Evolutionary conservation across 2,113 vertebrate genomes (phyloP).

Genomic region (Sebastes schlegelii): DNA sequence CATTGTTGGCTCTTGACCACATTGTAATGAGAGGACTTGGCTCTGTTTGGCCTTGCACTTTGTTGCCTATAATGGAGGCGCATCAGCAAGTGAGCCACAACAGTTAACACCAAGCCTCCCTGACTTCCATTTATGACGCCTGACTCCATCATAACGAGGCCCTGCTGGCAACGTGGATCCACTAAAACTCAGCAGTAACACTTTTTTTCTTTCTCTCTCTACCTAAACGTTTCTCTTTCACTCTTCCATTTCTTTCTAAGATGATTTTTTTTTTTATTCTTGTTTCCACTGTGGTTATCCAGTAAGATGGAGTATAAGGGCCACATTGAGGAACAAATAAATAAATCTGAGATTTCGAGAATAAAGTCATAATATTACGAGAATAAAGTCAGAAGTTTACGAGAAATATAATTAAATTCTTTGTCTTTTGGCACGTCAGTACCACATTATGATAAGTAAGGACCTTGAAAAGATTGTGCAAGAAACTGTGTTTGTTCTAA

Average conservation of each 20-base stretch:
- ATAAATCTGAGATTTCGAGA: too few species aligned
- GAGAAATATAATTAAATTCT: too few species aligned
- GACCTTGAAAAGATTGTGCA: too few species aligned
- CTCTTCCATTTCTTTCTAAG: not conserved
- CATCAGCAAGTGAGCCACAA: slow-evolving; percentile 11
- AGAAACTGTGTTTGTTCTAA: too few species aligned
- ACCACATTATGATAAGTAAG: too few species aligned
- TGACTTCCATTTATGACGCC: slow-evolving; percentile 9
- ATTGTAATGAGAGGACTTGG: slow-evolving; percentile 42
- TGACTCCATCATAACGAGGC: not conserved
- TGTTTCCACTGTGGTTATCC: not conserved
- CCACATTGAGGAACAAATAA: too few species aligned
- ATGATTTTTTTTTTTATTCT: not conserved
- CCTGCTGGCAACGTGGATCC: not conserved
- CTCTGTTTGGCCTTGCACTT: slow-evolving; percentile 13
- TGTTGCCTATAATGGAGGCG: slow-evolving; percentile 50
- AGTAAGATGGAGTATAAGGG: too few species aligned
- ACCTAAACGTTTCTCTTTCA: not conserved
- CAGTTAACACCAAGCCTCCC: slow-evolving; percentile 22
- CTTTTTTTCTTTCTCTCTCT: not conserved
- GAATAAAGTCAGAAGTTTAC: too few species aligned
- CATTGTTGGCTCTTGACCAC: slow-evolving; percentile 56
- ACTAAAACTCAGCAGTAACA: not conserved
- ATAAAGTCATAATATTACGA: too few species aligned
- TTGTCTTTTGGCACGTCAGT: too few species aligned